Conservation (phyloP, 2,888 invertebrate genomes). For the Labia minor region DNA sequence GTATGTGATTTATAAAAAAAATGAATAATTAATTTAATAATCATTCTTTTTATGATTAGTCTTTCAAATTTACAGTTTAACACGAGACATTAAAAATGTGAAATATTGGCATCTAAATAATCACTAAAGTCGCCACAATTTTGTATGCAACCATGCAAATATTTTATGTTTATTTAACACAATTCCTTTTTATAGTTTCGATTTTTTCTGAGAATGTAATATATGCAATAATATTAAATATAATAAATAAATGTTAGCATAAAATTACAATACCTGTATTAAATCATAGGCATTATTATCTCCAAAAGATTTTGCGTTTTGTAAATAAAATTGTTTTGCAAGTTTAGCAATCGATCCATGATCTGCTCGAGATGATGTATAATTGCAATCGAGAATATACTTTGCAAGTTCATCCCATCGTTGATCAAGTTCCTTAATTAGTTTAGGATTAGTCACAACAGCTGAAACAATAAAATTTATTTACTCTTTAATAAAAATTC, state of each 20-base stretch:
- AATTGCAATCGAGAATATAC: conserved; percentile 50
- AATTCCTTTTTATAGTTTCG: not conserved
- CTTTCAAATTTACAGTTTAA: too few relatives aligned
- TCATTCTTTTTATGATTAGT: too few relatives aligned
- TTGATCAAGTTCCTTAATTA: conserved; percentile 43
- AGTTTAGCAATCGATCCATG: conserved; percentile 40
- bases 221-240: not conserved
- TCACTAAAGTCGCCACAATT: too few relatives aligned
- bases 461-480: conserved; percentile 30
- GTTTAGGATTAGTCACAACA: conserved; percentile 36
- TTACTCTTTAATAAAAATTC: too few relatives aligned
- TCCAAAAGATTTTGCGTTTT: conserved; percentile 33
- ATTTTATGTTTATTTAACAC: too few relatives aligned
- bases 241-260: too few relatives aligned
- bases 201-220: not conserved
- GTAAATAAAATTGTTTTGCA: conserved; percentile 47
- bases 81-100: too few relatives aligned
- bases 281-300: conserved; percentile 45
- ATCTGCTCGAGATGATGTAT: conserved; percentile 41
- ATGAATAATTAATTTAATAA: too few relatives aligned
- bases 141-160: too few relatives aligned
- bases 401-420: conserved; percentile 52
- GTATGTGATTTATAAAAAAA: too few relatives aligned
- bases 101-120: too few relatives aligned
- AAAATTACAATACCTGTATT: conserved; percentile 38